phyloP scores from a whole-genome alignment of 2,888 invertebrate species.

The Incurvaria masculella region DNA sequence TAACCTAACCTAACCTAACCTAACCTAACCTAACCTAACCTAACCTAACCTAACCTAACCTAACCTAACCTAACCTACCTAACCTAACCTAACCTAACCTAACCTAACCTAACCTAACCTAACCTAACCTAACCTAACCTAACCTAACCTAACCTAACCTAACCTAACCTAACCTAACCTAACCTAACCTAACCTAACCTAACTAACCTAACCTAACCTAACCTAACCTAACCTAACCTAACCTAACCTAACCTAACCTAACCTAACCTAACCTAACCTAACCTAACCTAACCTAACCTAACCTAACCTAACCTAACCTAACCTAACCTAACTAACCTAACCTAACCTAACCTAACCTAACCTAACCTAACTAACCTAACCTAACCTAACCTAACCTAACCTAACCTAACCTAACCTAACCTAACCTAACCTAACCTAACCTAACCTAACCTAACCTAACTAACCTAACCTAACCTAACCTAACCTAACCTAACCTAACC shows the following conservation, averaged over 20 bases:
- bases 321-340: conserved; percentile 4
- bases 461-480: not conserved
- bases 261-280: conserved; percentile 4
- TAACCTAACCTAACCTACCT: not conserved
- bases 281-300: conserved; percentile 4
- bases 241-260: conserved; percentile 4
- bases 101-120: conserved; percentile 1
- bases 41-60: conserved; percentile 1
- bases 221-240: conserved; percentile 4
- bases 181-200: conserved; percentile 2
- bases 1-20: conserved; percentile 2
- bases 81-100: conserved; percentile 2
- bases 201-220: conserved; percentile 4
- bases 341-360: conserved; percentile 3
- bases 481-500: not conserved
- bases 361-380: conserved; percentile 2
- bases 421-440: not conserved
- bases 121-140: conserved; percentile 2
- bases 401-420: conserved; percentile 2
- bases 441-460: conserved; percentile 1
- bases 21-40: conserved; percentile 2
- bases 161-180: conserved; percentile 1
- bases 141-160: conserved; percentile 2
- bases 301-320: conserved; percentile 4
- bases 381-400: conserved; percentile 2